Conservation (phyloP, 2,113 vertebrate genomes). For the Chinchilla lanigera region DNA sequence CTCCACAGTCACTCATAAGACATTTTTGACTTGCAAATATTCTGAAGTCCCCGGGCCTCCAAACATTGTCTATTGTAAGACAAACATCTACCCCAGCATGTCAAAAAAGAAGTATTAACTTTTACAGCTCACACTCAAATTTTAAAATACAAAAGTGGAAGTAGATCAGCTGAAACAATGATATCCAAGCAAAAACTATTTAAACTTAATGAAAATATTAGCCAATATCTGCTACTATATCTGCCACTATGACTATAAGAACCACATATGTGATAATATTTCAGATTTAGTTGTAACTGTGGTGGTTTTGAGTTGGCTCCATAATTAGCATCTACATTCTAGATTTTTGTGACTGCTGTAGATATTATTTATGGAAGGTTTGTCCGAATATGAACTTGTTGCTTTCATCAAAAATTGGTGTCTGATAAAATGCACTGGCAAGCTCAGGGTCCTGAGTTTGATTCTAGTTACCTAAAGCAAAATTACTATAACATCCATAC, state of each 20-base stretch:
- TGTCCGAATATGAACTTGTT: conserved; percentile 84
- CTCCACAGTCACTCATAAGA: conserved; percentile 44
- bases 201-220: conserved; percentile 80
- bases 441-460: too few species aligned
- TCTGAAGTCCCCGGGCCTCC: conserved; percentile 30
- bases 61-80: conserved; percentile 69
- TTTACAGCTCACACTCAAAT: conserved; percentile 66
- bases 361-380: conserved; percentile 85
- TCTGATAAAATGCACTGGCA: conserved; percentile 80
- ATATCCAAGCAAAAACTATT: conserved; percentile 83
- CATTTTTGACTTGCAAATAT: conserved; percentile 67
- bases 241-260: conserved; percentile 81
- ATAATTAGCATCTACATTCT: conserved; percentile 85
- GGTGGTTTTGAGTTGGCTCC: conserved; percentile 84
- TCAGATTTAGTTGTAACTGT: conserved; percentile 86
- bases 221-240: conserved; percentile 81
- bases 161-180: conserved; percentile 78
- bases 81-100: conserved; percentile 21
- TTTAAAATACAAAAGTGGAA: conserved; percentile 76
- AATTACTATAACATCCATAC: background rate
- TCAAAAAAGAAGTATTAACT: conserved; percentile 59
- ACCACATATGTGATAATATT: conserved; percentile 86
- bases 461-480: too few species aligned
- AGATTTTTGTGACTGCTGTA: conserved; percentile 82
- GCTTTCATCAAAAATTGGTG: conserved; percentile 81